These are phyloP conservation scores for Cyanocitta stelleri DNA, from an alignment of 2,113 vertebrate species.

Conservation along the genomic window DNA sequence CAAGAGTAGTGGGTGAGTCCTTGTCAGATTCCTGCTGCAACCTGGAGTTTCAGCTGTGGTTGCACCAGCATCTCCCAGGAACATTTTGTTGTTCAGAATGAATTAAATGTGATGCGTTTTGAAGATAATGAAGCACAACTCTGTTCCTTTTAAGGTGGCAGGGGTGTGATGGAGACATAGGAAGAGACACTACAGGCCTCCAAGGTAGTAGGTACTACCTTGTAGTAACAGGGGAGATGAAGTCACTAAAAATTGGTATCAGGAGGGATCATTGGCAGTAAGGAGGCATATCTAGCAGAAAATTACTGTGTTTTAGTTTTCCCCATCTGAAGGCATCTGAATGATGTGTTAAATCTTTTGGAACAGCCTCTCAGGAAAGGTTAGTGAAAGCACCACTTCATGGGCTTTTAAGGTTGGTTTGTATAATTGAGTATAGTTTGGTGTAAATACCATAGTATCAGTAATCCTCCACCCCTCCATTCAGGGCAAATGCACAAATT, in stretches of 20 bases:
- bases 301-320: background rate
- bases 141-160: background rate
- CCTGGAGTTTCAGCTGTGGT: background rate
- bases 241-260: background rate
- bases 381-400: background rate
- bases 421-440: background rate
- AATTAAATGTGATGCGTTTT: background rate
- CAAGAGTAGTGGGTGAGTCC: slow-evolving; percentile 92
- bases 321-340: background rate
- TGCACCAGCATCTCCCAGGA: background rate
- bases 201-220: background rate
- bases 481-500: background rate
- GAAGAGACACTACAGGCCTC: background rate
- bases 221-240: background rate
- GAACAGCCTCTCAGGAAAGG: background rate
- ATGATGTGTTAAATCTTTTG: background rate
- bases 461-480: background rate
- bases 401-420: background rate
- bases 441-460: background rate
- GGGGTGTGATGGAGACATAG: background rate
- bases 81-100: background rate
- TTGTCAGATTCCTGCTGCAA: background rate
- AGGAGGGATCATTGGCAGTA: background rate
- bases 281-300: background rate
- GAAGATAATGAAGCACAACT: background rate